These are phyloP conservation scores for Mionectes olivaceus DNA, from an alignment of 2,797 vertebrate species.

Conservation along the genomic window DNA sequence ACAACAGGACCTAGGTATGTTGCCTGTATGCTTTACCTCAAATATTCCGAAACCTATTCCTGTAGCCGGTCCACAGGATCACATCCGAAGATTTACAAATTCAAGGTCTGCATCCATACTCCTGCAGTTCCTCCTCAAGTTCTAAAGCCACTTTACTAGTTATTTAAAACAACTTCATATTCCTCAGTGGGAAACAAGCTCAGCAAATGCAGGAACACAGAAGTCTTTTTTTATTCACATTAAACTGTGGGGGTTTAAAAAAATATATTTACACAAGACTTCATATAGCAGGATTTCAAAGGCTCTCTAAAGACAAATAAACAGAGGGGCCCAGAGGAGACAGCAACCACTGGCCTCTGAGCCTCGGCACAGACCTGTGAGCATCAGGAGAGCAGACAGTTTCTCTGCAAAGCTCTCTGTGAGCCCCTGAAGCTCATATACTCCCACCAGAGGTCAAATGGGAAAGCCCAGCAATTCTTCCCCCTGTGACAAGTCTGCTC, in stretches of 20 bases:
- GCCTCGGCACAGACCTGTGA: accelerated
- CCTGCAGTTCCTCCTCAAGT: background rate
- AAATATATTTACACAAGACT: background rate
- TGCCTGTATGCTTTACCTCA: background rate
- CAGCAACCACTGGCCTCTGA: background rate
- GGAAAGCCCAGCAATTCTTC: conserved; percentile 74
- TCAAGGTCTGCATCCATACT: background rate
- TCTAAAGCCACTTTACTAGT: background rate
- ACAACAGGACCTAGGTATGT: background rate
- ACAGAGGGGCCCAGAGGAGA: conserved; percentile 5
- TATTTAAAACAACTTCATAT: background rate
- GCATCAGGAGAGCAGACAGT: background rate
- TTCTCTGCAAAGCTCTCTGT: conserved; percentile 53
- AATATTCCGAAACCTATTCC: background rate
- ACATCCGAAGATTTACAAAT: background rate
- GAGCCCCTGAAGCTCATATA: conserved; percentile 47
- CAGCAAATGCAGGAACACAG: background rate
- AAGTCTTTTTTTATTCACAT: background rate
- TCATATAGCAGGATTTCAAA: conserved; percentile 36
- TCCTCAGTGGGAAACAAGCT: background rate
- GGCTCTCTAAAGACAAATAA: conserved; percentile 33
- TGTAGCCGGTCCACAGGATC: background rate
- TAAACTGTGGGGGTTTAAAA: background rate
- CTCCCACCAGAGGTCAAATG: conserved; percentile 81
- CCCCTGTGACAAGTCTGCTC: conserved; percentile 73